phyloP scores from a whole-genome alignment of 37 sponge, comb jelly and placozoan species.

The Geodia barretti region DNA sequence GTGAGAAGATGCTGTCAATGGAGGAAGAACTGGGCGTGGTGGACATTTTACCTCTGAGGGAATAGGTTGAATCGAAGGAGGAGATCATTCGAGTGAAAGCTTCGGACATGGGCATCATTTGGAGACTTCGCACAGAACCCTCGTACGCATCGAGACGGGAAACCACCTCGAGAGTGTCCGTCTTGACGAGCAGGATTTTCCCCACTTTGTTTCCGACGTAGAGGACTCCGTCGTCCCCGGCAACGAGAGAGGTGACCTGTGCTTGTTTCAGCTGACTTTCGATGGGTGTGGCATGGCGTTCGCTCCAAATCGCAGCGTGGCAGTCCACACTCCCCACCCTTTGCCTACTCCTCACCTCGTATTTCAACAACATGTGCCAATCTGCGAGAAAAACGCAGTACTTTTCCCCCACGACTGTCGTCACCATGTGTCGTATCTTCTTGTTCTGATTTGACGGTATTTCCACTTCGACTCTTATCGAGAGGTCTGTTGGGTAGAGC shows the following conservation, averaged over 20 bases:
- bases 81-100: constrained; percentile 26
- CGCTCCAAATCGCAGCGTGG: background rate
- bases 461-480: constrained; percentile 1
- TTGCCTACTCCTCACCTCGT: constrained; percentile 6
- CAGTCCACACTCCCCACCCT: constrained; percentile 7
- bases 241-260: constrained; percentile 28
- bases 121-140: constrained; percentile 25
- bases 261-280: background rate
- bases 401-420: background rate
- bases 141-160: constrained; percentile 20
- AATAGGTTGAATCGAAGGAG: background rate
- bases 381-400: constrained; percentile 22
- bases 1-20: background rate
- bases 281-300: background rate
- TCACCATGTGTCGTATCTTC: constrained; percentile 12
- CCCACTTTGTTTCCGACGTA: constrained; percentile 51
- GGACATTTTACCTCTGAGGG: background rate
- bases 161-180: constrained; percentile 1
- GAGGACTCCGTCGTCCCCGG: constrained; percentile 9
- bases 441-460: background rate
- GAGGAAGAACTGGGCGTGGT: background rate
- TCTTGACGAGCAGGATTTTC: constrained; percentile 27
- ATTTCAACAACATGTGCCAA: constrained; percentile 15
- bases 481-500: background rate
- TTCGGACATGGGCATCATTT: background rate